These are phyloP conservation scores for Sphenopsis melanotis DNA, from an alignment of 2,797 vertebrate genomes.

Conservation along the genomic window DNA sequence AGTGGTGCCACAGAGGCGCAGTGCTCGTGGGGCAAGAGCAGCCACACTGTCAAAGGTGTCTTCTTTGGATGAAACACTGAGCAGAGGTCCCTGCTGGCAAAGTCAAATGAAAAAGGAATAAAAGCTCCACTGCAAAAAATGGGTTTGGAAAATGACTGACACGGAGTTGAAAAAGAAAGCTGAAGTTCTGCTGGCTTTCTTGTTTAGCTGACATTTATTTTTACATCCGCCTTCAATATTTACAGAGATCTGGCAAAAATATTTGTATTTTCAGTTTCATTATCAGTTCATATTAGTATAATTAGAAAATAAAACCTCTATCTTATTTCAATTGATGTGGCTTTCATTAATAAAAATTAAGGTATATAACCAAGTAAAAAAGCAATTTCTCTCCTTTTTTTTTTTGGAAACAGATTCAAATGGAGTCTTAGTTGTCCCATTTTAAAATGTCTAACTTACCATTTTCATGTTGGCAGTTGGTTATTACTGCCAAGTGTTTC, in stretches of 20 bases:
- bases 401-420: neutral
- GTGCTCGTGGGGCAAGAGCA: slow-evolving; percentile 30
- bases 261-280: neutral
- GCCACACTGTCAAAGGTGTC: slow-evolving; percentile 38
- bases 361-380: neutral
- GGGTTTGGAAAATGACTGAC: neutral
- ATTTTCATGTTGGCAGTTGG: neutral
- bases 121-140: neutral
- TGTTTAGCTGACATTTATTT: neutral
- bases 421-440: neutral
- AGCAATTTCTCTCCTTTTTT: neutral
- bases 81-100: slow-evolving; percentile 55
- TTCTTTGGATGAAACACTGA: slow-evolving; percentile 26
- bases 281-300: neutral
- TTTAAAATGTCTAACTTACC: neutral
- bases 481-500: neutral
- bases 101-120: slow-evolving; percentile 50
- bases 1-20: neutral
- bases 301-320: neutral
- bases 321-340: neutral
- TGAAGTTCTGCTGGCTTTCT: neutral
- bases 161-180: neutral
- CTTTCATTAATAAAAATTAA: neutral
- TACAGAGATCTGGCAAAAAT: neutral
- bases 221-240: neutral